These are phyloP conservation scores for Habropoda laboriosa DNA, from an alignment of 1,140 invertebrate genomes.

Conservation along the genomic window DNA sequence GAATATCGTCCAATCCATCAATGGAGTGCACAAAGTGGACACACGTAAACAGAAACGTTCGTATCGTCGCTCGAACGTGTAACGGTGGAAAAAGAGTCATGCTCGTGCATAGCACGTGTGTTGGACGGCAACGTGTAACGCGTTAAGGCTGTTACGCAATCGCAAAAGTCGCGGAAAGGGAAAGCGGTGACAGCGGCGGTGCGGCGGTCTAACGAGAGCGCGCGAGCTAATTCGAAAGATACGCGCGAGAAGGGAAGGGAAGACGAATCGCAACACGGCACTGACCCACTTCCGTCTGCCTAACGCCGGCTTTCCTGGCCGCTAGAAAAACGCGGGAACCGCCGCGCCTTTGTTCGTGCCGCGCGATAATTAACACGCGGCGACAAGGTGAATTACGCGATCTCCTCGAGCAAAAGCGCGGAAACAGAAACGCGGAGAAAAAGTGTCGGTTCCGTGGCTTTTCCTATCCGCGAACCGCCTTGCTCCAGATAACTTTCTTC, in stretches of 20 bases:
- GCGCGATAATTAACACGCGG: conserved; percentile 2
- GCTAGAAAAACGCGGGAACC: background rate
- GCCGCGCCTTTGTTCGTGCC: background rate
- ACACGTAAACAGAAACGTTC: too few relatives aligned
- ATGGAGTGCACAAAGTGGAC: too few relatives aligned
- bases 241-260: conserved; percentile 20
- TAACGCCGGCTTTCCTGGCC: background rate
- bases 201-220: conserved; percentile 50
- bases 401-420: background rate
- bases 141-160: conserved; percentile 59
- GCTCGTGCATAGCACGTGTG: conserved; percentile 51
- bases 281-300: conserved; percentile 65
- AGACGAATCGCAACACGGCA: conserved; percentile 56
- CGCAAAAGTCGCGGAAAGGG: conserved; percentile 68
- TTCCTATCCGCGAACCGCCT: background rate
- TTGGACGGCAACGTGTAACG: conserved; percentile 13
- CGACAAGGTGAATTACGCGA: conserved; percentile 25
- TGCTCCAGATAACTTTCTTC: conserved; percentile 18
- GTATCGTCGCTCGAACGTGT: too few relatives aligned
- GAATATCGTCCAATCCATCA: background rate
- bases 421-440: background rate
- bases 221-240: conserved; percentile 44
- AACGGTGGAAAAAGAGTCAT: conserved; percentile 1
- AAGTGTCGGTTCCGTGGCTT: conserved; percentile 2
- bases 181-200: conserved; percentile 60